Evolutionary conservation across 2,797 vertebrate species (phyloP), one percentile per base, ranked within the genome.

Genomic region (Podargus strigoides): DNA sequence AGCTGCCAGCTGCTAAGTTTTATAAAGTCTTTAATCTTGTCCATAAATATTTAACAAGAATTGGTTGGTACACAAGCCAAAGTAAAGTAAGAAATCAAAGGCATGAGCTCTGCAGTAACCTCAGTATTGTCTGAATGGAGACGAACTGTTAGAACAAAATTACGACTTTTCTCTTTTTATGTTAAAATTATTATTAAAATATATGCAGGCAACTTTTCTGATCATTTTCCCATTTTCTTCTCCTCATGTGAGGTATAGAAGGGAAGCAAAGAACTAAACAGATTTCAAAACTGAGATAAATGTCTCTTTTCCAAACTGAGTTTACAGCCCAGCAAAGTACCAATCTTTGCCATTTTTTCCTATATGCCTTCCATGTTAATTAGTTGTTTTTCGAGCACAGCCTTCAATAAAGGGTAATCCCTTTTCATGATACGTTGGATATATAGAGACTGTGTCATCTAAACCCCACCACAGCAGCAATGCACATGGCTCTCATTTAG

Each of bases 21-120:
- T 97, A 97, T 97, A 97, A 98, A 97, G 97, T 98, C 98, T 98
- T 98, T 98, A 98, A 98, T 98, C 97, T 98, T 97, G 93, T 96
- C 97, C 97, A 98, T 98, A 98, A 98, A 98, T 98, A 98, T 98
- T 98, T 98, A 98, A 98, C 96, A 98, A 97, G 97, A 98, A 98
- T 90, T 97, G 94, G 97, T 97, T 97, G 92, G 97, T 98, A 98
- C 95, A 98, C 95, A 98, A 97, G 91, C 96, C 91, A 94, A 97
- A 97, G 93, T 88, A 96, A 97, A 98, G 95, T 75, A 97, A 96
- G 94, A 98, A 98, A 97, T 98, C 96, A 98, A 98, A 98, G 90
- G 63, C 69, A 89, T 69, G 89, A 92, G 95, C 89, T 95, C 84
- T 83, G 80, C 92, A 96, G 93, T 97, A 98, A 97, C 96, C 94